Base-by-base conservation (phyloP, 2,797 vertebrate species). In the Choloepus didactylus region DNA sequence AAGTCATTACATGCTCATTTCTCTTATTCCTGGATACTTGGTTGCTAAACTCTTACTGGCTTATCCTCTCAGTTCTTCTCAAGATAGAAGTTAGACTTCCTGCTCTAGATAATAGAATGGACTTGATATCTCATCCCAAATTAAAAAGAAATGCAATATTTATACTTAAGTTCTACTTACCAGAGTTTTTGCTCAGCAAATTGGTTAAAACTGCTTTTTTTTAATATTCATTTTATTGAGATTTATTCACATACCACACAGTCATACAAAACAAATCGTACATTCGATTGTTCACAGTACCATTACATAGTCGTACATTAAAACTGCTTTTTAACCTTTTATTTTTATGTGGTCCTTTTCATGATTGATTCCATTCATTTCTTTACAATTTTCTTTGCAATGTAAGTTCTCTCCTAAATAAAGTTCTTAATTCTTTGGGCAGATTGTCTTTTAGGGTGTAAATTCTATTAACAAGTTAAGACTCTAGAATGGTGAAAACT, bases 131-230 rank as follows among this genome's bases (percentile, higher is more conserved):
- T 69, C 54, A 46, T 44, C 59, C 9, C 21, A 10, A 86, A 21
- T 87, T 80, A 84, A 73, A 93, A 93, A 51, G 14, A 85, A n/a
- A 41, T 62, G 51, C 41, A 69, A 41, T 21, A 64, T 85, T 44
- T 19, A 66, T 49, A 46, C 23, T n/a, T 21, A 62, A 35, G n/a
- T 51, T 91, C 77, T 54, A 35, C 21, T 29, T 35, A 69, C 38
- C 46, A 46, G 9, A 75, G 12, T 90, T 79, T 80, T 54, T 11
- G 66, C 18, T 82, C 81, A 75, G 51, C 41, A 75, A 89, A 84
- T 56, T 38, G 16, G 54, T 56, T 83, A 89, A 91, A 93, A 56
- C 38, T 25, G 11, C 29, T 59, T n/a, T 60, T 25, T 73, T 35
- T 35, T 35, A 35, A 35, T 35, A 35, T 35, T 35, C 35, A 35